Percentiles rank a stretch among this genome's conserved stretches.
These are phyloP conservation scores for Meloe dianella DNA, from an alignment of 2,888 invertebrate genomes.

Conservation along the genomic window DNA sequence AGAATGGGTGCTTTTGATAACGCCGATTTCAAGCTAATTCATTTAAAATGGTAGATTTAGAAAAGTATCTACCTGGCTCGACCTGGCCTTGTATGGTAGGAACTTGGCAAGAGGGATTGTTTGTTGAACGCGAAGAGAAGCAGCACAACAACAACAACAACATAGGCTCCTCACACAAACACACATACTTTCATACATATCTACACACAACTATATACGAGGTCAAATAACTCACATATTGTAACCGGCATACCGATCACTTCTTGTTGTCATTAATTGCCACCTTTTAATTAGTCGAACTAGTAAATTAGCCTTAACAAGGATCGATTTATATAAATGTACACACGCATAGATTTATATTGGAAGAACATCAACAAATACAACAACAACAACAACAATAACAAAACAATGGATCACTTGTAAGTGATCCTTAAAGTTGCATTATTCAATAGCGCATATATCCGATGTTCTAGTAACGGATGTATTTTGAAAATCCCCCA, in stretches of 20 bases:
- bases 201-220: constrained; percentile 30
- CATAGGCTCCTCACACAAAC: background rate
- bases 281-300: constrained; percentile 60
- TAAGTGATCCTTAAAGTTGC: constrained; percentile 18
- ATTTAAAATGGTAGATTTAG: constrained; percentile 12
- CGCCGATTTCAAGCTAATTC: constrained; percentile 12
- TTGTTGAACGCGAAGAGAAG: constrained; percentile 12
- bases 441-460: constrained; percentile 30
- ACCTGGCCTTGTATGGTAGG: constrained; percentile 12
- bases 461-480: constrained; percentile 31
- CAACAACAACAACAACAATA: background rate
- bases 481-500: constrained; percentile 34
- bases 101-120: constrained; percentile 12
- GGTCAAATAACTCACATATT: constrained; percentile 56
- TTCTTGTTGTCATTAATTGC: constrained; percentile 60
- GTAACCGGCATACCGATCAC: constrained; percentile 58
- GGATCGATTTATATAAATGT: background rate
- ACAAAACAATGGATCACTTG: background rate
- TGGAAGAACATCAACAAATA: background rate
- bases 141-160: constrained; percentile 9
- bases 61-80: constrained; percentile 12
- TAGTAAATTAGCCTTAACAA: constrained; percentile 50
- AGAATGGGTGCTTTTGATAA: constrained; percentile 8
- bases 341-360: background rate
- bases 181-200: constrained; percentile 13